Evolutionary conservation across 2,888 invertebrate genomes (phyloP).

Genomic region (Tuta absoluta): DNA sequence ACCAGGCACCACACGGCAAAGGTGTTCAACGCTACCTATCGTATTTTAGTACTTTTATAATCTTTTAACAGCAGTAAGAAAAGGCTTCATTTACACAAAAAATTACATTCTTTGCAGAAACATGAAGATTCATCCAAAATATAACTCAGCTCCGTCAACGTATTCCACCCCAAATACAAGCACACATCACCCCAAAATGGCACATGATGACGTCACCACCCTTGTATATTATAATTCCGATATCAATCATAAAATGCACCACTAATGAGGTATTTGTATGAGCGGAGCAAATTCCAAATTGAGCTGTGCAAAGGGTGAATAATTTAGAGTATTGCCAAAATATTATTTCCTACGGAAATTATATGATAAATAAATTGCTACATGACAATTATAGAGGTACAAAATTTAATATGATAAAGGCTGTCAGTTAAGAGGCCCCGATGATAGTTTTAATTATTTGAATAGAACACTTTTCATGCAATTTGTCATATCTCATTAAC

Average conservation of each 20-base stretch:
- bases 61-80: too few species aligned
- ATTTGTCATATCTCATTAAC: too few species aligned
- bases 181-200: background rate
- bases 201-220: slow-evolving; percentile 24
- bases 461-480: too few species aligned
- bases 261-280: slow-evolving; percentile 28
- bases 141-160: background rate
- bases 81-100: too few species aligned
- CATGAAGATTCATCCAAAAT: background rate
- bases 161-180: background rate
- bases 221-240: slow-evolving; percentile 18
- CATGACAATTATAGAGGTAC: too few species aligned
- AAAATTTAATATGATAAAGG: too few species aligned
- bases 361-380: background rate
- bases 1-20: too few species aligned
- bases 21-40: too few species aligned
- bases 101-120: too few species aligned
- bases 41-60: too few species aligned
- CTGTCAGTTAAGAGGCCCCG: too few species aligned
- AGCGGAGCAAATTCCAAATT: slow-evolving; percentile 19
- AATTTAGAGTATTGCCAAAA: background rate
- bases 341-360: background rate
- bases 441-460: too few species aligned
- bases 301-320: slow-evolving; percentile 16
- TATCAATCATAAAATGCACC: slow-evolving; percentile 29